A percentile compares a stretch with the other conserved stretches of the same genome.
These are phyloP conservation scores for Emydura subglobosa DNA, from an alignment of 2,113 vertebrate genomes.

Conservation along the genomic window DNA sequence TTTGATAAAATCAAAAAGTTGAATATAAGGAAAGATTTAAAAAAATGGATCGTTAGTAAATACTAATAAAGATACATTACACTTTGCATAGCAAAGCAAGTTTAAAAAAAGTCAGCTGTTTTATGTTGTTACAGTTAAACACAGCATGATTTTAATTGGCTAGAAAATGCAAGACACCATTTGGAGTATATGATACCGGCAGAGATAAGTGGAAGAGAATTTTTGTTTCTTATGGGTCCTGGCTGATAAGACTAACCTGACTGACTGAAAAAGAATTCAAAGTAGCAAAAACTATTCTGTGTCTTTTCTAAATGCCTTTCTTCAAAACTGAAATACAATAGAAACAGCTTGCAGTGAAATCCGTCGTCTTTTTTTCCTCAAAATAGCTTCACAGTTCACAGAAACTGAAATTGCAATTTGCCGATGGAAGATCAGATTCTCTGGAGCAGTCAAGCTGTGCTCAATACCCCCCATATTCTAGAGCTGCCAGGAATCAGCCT, in stretches of 20 bases:
- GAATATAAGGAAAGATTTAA: background rate
- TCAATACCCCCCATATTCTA: background rate
- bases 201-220: background rate
- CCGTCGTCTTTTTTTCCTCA: background rate
- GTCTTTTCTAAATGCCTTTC: background rate
- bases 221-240: background rate
- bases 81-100: background rate
- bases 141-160: constrained; percentile 12
- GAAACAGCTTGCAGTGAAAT: background rate
- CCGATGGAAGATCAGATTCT: background rate
- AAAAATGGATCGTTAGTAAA: background rate
- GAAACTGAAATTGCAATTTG: background rate
- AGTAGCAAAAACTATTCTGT: background rate
- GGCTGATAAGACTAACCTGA: background rate
- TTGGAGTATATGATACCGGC: background rate
- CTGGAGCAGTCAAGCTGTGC: background rate
- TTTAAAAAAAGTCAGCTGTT: background rate
- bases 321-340: background rate
- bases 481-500: background rate
- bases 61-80: background rate
- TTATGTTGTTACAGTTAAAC: background rate
- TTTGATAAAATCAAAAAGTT: background rate
- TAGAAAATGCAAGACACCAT: background rate
- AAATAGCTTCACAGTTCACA: background rate
- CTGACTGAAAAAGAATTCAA: background rate